Base-by-base conservation (phyloP, 1,140 invertebrate species). In the Hydropsyche tenuis region DNA sequence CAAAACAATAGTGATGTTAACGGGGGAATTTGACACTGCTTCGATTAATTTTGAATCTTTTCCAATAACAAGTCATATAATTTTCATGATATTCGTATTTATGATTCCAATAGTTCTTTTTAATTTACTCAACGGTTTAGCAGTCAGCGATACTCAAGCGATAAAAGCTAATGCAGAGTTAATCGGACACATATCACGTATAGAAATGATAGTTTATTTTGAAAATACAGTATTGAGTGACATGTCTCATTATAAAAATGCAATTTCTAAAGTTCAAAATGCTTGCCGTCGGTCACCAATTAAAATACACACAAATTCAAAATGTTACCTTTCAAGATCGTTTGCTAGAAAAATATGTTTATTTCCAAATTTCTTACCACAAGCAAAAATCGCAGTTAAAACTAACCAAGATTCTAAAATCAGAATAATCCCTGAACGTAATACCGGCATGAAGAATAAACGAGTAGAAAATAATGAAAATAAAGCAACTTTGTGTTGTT, bases 1-100 rank as follows among this genome's bases (percentile, higher is more conserved):
- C 73, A 94, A 94, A 83, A 94, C 92, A 0, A 89, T 93, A 18
- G 90, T 93, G 0, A 94, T 94, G 93, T 85, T 94, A 20, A 94
- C 92, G 0, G 93, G 93, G 7, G 93, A 94, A 81, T 92, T 94
- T 77, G 92, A 94, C 76, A 91, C 91, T 0, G 84, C 87, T 4
- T 88, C 88, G n/a, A 90, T 94, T n/a, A 89, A 92, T 27, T 94
- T 94, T 77, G 82, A 88, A 18, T 82, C 84, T n/a, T 86, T 88
- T 79, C 89, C 90, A 5, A 78, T 89, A 6, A 87, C 88, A 23
- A 92, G 91, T 78, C 90, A 91, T 74, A 73, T 92, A 0, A 88
- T 94, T 23, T 94, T 94, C 79, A 84, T 92, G 7, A 81, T 92
- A 0, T 94, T 94, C 74, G 89, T 94, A 3, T 92, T 94, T 77